phyloP scores from a whole-genome alignment of 1,140 invertebrate genomes.

The Pseudomyrmex concolor region DNA sequence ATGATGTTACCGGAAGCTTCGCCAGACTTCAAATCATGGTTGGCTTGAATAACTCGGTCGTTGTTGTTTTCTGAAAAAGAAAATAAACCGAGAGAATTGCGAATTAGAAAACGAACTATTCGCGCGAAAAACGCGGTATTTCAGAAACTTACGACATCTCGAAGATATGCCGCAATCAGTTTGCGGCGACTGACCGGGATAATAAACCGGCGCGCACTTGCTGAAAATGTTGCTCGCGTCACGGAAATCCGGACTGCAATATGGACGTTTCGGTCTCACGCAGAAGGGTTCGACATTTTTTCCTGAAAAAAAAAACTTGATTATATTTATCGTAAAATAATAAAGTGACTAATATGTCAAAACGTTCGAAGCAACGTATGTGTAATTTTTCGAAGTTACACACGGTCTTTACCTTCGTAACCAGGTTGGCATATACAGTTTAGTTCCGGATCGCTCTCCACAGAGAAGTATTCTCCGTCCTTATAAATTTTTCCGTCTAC shows the following conservation, averaged over 20 bases:
- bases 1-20: not conserved
- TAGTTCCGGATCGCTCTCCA: constrained; percentile 38
- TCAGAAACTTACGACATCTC: constrained; percentile 77
- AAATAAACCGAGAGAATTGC: not conserved
- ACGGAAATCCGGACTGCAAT: constrained; percentile 67
- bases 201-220: constrained; percentile 75
- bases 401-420: constrained; percentile 67
- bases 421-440: constrained; percentile 67
- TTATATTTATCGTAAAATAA: not conserved
- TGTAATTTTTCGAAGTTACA: not conserved
- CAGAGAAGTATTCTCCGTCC: constrained; percentile 71
- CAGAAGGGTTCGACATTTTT: constrained; percentile 78
- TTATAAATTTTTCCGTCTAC: constrained; percentile 73
- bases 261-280: constrained; percentile 5
- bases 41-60: constrained; percentile 60
- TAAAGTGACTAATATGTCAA: not conserved
- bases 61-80: constrained; percentile 63
- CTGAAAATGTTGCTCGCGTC: constrained; percentile 36
- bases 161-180: constrained; percentile 59
- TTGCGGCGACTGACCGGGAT: constrained; percentile 59
- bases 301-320: constrained; percentile 59
- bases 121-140: not conserved
- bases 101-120: no score
- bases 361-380: not conserved
- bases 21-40: constrained; percentile 26